Percentiles rank a stretch among this genome's conserved stretches.
phyloP scores from a whole-genome alignment of 2,797 vertebrate species.

The Moxostoma hubbsi region DNA sequence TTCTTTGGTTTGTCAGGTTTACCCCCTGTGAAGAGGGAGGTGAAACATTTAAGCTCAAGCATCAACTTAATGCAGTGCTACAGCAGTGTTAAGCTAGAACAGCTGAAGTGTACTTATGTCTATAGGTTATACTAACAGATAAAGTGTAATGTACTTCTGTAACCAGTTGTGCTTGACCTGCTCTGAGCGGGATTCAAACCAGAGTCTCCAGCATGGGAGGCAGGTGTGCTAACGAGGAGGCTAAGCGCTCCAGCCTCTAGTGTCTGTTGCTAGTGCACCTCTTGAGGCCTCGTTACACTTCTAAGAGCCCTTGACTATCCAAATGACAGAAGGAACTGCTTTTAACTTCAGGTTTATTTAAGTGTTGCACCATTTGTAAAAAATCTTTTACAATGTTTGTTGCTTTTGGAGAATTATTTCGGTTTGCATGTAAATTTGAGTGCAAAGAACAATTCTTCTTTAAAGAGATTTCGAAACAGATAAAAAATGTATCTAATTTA shows the following conservation, averaged over 20 bases:
- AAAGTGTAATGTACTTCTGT: background rate
- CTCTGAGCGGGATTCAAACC: too few relatives aligned
- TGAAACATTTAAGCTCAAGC: constrained; percentile 17
- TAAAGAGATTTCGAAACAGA: background rate
- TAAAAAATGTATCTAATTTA: too few relatives aligned
- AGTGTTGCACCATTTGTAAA: background rate
- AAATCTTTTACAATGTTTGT: background rate
- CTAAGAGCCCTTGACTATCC: constrained; percentile 8
- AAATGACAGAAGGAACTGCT: background rate
- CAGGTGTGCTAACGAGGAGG: too few relatives aligned
- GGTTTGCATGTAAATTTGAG: background rate
- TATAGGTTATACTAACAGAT: background rate
- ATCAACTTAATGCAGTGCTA: constrained; percentile 11
- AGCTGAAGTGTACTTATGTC: constrained; percentile 24
- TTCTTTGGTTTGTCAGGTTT: constrained; percentile 56
- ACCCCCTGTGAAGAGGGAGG: constrained; percentile 29
- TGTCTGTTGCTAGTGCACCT: too few relatives aligned
- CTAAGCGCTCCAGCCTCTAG: too few relatives aligned
- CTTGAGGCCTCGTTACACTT: too few relatives aligned
- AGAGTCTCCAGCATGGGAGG: too few relatives aligned
- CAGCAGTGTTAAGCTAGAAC: constrained; percentile 6
- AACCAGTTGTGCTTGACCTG: too few relatives aligned
- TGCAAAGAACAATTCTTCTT: too few relatives aligned
- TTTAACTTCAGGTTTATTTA: background rate
- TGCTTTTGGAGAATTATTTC: background rate